Base-by-base conservation (phyloP, 2,113 vertebrate genomes). In the Tachysurus vachellii region DNA sequence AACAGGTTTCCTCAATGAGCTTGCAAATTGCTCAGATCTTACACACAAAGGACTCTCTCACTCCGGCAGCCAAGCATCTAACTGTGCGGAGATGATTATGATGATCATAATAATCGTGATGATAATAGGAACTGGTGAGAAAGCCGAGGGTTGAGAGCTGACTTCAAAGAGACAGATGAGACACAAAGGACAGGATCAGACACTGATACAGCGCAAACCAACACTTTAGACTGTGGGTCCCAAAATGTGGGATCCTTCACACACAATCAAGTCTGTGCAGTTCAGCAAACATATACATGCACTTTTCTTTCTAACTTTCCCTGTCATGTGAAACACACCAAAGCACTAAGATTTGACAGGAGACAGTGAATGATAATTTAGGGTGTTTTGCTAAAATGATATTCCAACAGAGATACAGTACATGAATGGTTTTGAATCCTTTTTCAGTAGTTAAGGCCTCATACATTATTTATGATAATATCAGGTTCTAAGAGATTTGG, bases 1-100 rank as follows among this genome's bases (percentile, higher is more conserved):
- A 91, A 93, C 91, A 88, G 90, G 93, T 94, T 95, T 95, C 93
- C 82, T 94, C 91, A 93, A 95, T 93, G 92, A 95, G 95, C 94
- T 95, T 96, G 96, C 96, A 97, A 97, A 97, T 98, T 97, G 96
- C 96, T 98, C 95, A 96, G 96, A 97, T 98, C 96, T 96, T 80
- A 87, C 89, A 93, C 94, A 97, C 97, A 97, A 97, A 97, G 96
- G 93, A 87, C 4, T 94, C 91, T 92, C 96, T 96, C 95, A 95
- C 94, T 96, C 95, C 88, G 62, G 1, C 91, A 92, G 95, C 92
- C 93, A 86, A 91, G 94, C 85, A 94, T 93, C 92, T 95, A 94
- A 95, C 94, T 93, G 59, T 42, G 59, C 31, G 21, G 82, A 54
- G 82, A 44, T 91, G 91, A 93, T 93, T 93, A 94, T 94, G 92